Evolutionary conservation across 2,113 vertebrate species (phyloP).

Genomic region (Callopanchax toddi): DNA sequence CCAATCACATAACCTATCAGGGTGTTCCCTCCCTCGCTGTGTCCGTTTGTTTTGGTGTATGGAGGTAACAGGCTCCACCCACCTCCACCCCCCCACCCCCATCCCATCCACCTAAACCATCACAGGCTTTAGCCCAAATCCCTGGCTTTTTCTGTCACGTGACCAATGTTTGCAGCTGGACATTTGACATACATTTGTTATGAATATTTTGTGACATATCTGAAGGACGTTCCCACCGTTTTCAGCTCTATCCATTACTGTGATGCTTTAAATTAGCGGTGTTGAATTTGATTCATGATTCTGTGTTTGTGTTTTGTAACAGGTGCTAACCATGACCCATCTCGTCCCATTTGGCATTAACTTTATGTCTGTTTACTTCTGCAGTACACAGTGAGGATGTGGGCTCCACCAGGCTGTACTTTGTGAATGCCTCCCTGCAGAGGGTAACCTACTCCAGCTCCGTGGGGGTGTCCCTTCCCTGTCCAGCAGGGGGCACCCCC

Average conservation of each 20-base stretch:
- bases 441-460: conserved; percentile 99
- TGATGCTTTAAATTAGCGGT: neutral
- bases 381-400: conserved; percentile 94
- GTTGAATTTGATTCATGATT: neutral
- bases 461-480: conserved; percentile 94
- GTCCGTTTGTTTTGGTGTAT: conserved; percentile 57
- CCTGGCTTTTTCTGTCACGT: conserved; percentile 76
- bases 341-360: conserved; percentile 31
- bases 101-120: conserved; percentile 81
- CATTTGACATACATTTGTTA: conserved; percentile 77
- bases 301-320: conserved; percentile 6
- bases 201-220: conserved; percentile 67
- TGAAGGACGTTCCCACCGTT: conserved; percentile 61
- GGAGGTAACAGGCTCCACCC: conserved; percentile 68
- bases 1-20: conserved; percentile 87
- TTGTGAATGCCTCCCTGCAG: conserved; percentile 98
- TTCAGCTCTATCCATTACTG: conserved; percentile 26
- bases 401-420: conserved; percentile 97
- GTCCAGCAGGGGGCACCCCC: conserved; percentile 96
- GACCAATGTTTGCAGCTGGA: conserved; percentile 78
- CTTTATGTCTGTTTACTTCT: conserved; percentile 49
- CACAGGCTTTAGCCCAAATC: conserved; percentile 84
- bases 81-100: conserved; percentile 77
- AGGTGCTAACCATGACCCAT: too few species aligned
- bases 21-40: conserved; percentile 61